Conservation (phyloP, 2,888 invertebrate genomes). For the Brenthis hecate region DNA sequence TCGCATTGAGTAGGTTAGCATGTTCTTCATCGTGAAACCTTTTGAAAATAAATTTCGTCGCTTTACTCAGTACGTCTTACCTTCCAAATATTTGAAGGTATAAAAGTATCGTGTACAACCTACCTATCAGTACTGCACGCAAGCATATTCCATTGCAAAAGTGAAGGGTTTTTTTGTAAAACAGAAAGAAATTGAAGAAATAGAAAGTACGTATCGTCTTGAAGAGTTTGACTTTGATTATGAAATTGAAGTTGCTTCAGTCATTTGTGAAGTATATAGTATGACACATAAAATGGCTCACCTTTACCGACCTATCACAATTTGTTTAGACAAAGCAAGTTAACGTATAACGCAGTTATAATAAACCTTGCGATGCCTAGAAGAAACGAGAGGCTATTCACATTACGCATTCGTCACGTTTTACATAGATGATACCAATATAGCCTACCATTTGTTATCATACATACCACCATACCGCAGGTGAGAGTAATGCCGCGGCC, state of each 20-base stretch:
- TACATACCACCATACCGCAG: constrained; percentile 99
- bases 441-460: constrained; percentile 62
- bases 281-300: constrained; percentile 81
- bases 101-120: constrained; percentile 43
- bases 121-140: constrained; percentile 49
- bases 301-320: constrained; percentile 70
- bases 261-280: constrained; percentile 51
- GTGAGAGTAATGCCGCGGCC: constrained; percentile 99
- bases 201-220: constrained; percentile 51
- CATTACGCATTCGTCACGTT: constrained; percentile 29
- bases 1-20: constrained; percentile 98
- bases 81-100: constrained; percentile 26
- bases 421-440: constrained; percentile 56
- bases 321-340: constrained; percentile 65
- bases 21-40: constrained; percentile 99
- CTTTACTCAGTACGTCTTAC: constrained; percentile 57
- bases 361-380: constrained; percentile 63
- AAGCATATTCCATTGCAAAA: constrained; percentile 41
- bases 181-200: constrained; percentile 56
- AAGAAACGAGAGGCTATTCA: constrained; percentile 40
- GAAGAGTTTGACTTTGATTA: constrained; percentile 82
- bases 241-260: constrained; percentile 59
- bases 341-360: constrained; percentile 21
- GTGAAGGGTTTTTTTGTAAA: constrained; percentile 43
- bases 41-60: constrained; percentile 76